Evolutionary conservation across 2,888 invertebrate species (phyloP).

Genomic region (Ennomos quercinarius): DNA sequence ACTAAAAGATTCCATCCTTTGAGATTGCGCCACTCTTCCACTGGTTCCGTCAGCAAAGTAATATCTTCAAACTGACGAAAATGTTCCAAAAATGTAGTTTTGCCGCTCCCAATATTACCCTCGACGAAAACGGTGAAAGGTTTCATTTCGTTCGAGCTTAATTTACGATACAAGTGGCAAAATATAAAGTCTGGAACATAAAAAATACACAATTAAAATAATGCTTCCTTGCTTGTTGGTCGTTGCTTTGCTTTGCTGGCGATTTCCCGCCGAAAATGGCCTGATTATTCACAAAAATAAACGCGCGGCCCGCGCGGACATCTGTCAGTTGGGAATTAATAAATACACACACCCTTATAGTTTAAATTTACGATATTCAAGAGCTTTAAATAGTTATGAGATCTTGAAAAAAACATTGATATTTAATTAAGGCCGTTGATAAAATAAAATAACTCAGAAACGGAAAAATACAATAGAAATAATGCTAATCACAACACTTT

Average conservation of each 20-base stretch:
- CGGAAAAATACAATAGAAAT: too few species aligned
- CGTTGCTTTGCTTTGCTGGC: neutral
- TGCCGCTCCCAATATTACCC: constrained; percentile 96
- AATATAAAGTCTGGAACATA: constrained; percentile 48
- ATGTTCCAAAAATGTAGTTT: constrained; percentile 94
- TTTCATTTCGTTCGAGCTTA: constrained; percentile 71
- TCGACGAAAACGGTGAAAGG: constrained; percentile 94
- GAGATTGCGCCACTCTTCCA: constrained; percentile 93
- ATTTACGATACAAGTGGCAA: constrained; percentile 54
- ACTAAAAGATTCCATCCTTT: constrained; percentile 91
- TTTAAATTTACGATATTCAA: constrained; percentile 31
- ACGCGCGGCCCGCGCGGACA: constrained; percentile 51
- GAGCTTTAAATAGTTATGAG: constrained; percentile 46
- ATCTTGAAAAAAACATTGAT: constrained; percentile 12
- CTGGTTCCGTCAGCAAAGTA: constrained; percentile 90
- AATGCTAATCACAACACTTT: too few species aligned
- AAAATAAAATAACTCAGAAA: too few species aligned
- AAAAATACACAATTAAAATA: constrained; percentile 23
- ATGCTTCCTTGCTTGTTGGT: too few species aligned
- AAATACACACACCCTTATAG: constrained; percentile 64
- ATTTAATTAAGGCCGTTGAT: neutral
- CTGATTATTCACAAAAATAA: constrained; percentile 49
- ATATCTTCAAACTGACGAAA: constrained; percentile 91
- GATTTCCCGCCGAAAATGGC: constrained; percentile 69
- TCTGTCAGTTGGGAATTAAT: constrained; percentile 53